Evolutionary conservation across 2,113 vertebrate species (phyloP).

Genomic region (Astatoreochromis straeleni): DNA sequence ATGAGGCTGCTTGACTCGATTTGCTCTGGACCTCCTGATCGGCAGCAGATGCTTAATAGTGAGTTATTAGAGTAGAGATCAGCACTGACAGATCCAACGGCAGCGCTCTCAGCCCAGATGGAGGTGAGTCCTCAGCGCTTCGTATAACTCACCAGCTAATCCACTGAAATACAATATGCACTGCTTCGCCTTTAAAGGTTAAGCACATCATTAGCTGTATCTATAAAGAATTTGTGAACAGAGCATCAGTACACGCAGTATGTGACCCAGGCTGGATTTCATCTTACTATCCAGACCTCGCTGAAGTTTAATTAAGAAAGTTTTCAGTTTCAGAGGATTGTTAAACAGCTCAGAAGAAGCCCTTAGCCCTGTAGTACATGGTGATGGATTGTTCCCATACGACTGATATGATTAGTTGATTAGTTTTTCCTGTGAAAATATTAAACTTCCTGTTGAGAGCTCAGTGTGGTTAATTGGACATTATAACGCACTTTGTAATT

Average conservation of each 20-base stretch:
- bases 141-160: not conserved
- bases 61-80: constrained; percentile 30
- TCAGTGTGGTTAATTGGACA: not conserved
- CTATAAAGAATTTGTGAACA: not conserved
- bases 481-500: constrained; percentile 2
- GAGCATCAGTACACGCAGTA: not conserved
- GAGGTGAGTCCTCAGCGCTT: not conserved
- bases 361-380: not conserved
- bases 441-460: not conserved
- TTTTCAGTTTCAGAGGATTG: not conserved
- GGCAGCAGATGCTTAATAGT: constrained; percentile 5
- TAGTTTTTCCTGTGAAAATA: not conserved
- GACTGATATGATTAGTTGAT: not conserved
- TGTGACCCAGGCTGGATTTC: not conserved
- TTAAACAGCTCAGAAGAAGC: not conserved
- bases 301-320: not conserved
- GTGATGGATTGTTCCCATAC: not conserved
- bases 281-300: not conserved
- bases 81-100: constrained; percentile 4
- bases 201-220: not conserved
- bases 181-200: not conserved
- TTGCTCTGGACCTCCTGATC: not conserved
- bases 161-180: not conserved
- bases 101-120: not conserved
- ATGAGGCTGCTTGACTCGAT: not conserved